Base-by-base conservation (phyloP, 2,888 invertebrate genomes). In the Cetonia aurata region DNA sequence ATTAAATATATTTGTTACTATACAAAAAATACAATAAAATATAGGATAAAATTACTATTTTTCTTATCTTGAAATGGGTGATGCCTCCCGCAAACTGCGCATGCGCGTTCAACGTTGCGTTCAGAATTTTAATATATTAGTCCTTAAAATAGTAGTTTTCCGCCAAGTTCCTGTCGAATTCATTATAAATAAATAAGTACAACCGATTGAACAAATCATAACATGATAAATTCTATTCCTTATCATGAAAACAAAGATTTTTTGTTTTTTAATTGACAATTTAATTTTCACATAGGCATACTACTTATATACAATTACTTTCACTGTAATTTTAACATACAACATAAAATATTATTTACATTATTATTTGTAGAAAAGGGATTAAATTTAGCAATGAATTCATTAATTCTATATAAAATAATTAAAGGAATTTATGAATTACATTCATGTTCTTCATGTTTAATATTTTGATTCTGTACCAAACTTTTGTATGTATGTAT, bases 1-100 rank as follows among this genome's bases (percentile, higher is more conserved):
- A 41, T 56, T 31, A 10, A 19, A 50, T 33, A 44, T 25, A 52
- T 59, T 59, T 41, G 37, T 37, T 37, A 8, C 37, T 37, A 6
- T 37, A 37, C 10, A 1, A 37, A 37, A 33, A 37, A 37, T 37
- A 37, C 6, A 37, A 37, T 8, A 57, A 50, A 69, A 42, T 48
- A 48, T 15, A 25, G 9, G 46, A 52, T 19, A 41, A 33, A 50
- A 19, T 25, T 25, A 41, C 15, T 65, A 50, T 50, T 52, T 37
- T 62, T 62, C 19, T 62, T 69, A 69, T 62, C 69, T 55, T 53
- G 42, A 46, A 69, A 69, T 69, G 69, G 69, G 69, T 69, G 69
- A 69, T 69, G 69, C 62, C 69, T 59, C 69, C 42, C 8, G 33
- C 69, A 60, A 52, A 41, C 41, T 53, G 52, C 59, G 69, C 69